A percentile compares a stretch with the other conserved stretches of the same genome.
phyloP scores from a whole-genome alignment of 1,140 invertebrate genomes.

The Drosophila suzukii region DNA sequence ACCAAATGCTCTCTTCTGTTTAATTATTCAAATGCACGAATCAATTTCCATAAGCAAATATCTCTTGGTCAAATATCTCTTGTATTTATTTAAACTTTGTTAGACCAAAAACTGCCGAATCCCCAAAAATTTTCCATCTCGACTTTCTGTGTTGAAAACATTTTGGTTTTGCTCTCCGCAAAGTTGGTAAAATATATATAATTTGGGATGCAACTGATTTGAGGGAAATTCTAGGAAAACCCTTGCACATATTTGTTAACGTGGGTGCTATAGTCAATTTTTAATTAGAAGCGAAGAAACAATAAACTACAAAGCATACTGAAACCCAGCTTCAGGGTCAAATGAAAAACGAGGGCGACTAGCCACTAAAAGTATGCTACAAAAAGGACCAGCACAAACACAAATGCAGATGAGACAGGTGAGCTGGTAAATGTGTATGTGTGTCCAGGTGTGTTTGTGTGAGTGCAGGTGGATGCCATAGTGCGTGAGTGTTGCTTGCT shows the following conservation, averaged over 20 bases:
- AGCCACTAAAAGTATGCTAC: conserved; percentile 71
- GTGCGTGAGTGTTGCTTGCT: conserved; percentile 33
- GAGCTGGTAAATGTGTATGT: neutral
- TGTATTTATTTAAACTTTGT: conserved; percentile 31
- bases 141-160: neutral
- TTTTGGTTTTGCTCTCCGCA: conserved; percentile 3
- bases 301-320: conserved; percentile 47
- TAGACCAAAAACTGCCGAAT: conserved; percentile 15
- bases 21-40: conserved; percentile 76
- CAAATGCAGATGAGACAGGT: conserved; percentile 21
- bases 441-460: neutral
- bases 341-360: conserved; percentile 32
- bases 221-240: neutral
- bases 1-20: conserved; percentile 30
- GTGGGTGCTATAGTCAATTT: conserved; percentile 43
- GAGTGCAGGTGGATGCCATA: conserved; percentile 3
- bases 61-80: conserved; percentile 13
- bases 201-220: conserved; percentile 11
- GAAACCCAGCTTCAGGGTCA: conserved; percentile 40
- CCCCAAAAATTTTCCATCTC: neutral
- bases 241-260: neutral
- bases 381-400: conserved; percentile 37
- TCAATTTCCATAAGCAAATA: conserved; percentile 76
- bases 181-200: conserved; percentile 19
- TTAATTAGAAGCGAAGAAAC: conserved; percentile 56